A percentile compares a stretch with the other conserved stretches of the same genome.
Conservation (phyloP, 2,113 vertebrate species). For the Cyphomyrus discorhynchus region DNA sequence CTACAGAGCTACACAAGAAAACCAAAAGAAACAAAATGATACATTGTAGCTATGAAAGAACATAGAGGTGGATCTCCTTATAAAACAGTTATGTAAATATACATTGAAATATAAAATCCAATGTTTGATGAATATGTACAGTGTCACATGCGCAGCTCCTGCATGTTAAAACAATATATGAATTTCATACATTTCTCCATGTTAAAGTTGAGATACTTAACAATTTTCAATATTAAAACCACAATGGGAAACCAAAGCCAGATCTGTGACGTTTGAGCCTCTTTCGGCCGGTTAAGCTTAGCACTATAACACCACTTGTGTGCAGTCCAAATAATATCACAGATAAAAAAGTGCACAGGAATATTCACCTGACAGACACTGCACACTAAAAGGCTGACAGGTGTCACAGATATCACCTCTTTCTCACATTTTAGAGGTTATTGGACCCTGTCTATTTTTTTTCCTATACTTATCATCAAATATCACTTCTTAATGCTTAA, state of each 20-base stretch:
- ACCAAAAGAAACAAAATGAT: not conserved
- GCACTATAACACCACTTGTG: not conserved
- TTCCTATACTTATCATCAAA: not conserved
- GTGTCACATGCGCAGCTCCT: not conserved
- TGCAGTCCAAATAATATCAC: not conserved
- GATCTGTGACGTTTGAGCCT: not conserved
- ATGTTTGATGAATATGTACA: not conserved
- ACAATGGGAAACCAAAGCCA: not conserved
- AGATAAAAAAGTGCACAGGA: not conserved
- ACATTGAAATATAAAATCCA: slow-evolving; percentile 14
- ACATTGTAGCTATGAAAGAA: not conserved
- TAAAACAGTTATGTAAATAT: not conserved
- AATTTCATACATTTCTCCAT: not conserved
- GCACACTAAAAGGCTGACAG: not conserved
- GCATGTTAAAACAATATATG: not conserved
- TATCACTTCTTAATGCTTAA: slow-evolving; percentile 5
- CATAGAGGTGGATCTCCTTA: not conserved
- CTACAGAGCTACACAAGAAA: not conserved
- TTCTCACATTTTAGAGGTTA: not conserved
- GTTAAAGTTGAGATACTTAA: not conserved
- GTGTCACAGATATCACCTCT: not conserved
- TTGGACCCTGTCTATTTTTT: not conserved
- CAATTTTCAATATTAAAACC: not conserved
- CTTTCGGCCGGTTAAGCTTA: not conserved
- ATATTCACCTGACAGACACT: not conserved